Conservation (phyloP, 2,797 vertebrate species). For the Sciaenops ocellatus region DNA sequence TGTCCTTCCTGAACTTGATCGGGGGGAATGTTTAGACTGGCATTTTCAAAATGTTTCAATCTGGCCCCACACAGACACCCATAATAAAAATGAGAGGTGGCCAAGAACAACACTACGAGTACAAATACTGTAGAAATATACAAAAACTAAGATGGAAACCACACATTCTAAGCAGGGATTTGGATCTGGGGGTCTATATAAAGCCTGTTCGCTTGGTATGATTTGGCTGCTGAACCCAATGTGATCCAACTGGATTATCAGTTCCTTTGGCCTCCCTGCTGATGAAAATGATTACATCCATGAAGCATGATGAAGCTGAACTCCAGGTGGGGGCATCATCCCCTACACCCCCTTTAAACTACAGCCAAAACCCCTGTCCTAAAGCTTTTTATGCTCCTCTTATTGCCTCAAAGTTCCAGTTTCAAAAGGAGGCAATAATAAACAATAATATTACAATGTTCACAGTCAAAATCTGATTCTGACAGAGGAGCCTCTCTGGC, state of each 20-base stretch:
- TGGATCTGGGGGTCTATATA: conserved; percentile 47
- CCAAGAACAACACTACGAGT: conserved; percentile 75
- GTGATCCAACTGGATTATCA: conserved; percentile 60
- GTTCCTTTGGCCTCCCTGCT: conserved; percentile 69
- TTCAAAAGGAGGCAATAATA: conserved; percentile 62
- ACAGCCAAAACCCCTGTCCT: conserved; percentile 64
- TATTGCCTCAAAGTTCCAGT: conserved; percentile 67
- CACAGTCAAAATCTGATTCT: conserved; percentile 70
- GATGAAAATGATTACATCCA: conserved; percentile 61
- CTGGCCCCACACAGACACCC: conserved; percentile 67
- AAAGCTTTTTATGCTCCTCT: conserved; percentile 72
- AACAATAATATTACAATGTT: conserved; percentile 62
- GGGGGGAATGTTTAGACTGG: conserved; percentile 71
- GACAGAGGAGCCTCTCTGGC: conserved; percentile 54
- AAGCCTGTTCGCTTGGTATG: conserved; percentile 56
- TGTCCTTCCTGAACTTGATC: conserved; percentile 48
- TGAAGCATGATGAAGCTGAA: conserved; percentile 42
- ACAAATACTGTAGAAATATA: conserved; percentile 80
- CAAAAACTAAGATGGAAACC: conserved; percentile 74
- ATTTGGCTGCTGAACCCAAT: conserved; percentile 60
- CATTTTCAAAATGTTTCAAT: conserved; percentile 62
- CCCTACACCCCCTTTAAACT: conserved; percentile 40
- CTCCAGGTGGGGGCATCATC: conserved; percentile 31
- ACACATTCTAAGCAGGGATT: conserved; percentile 78
- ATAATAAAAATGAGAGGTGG: conserved; percentile 72